phyloP scores from a whole-genome alignment of 2,113 vertebrate genomes.

The Ellobius talpinus region DNA sequence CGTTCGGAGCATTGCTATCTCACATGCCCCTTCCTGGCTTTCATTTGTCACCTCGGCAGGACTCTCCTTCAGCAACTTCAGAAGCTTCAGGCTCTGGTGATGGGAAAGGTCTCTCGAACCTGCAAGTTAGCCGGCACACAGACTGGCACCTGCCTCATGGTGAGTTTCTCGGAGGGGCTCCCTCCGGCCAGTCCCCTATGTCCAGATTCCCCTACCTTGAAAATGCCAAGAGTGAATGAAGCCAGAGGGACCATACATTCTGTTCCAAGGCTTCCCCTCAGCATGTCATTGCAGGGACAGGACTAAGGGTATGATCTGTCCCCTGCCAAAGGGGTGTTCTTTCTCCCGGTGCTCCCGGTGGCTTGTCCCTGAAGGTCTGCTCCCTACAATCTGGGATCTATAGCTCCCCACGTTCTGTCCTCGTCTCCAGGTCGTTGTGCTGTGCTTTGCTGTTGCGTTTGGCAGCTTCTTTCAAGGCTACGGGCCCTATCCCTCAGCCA shows the following conservation, averaged over 20 bases:
- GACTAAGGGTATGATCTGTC: not conserved
- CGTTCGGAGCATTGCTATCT: rapidly evolving
- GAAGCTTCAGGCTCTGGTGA: conserved; percentile 94
- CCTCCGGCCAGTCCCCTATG: not conserved
- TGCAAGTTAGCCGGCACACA: conserved; percentile 95
- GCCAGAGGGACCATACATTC: not conserved
- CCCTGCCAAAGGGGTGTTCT: no score
- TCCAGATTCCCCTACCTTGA: not conserved
- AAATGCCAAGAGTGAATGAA: not conserved
- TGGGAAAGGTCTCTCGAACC: conserved; percentile 94
- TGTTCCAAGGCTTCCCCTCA: rapidly evolving
- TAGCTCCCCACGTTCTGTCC: not conserved
- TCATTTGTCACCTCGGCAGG: conserved; percentile 84
- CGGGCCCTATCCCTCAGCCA: conserved; percentile 90
- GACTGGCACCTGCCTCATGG: conserved; percentile 98
- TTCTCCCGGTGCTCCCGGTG: no score
- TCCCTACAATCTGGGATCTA: not conserved
- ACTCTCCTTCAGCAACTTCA: conserved; percentile 98
- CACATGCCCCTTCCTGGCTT: not conserved
- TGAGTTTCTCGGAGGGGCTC: conserved; percentile 78
- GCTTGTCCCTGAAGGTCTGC: not conserved
- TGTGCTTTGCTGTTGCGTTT: conserved; percentile 95
- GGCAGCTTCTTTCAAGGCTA: conserved; percentile 95
- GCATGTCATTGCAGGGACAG: rapidly evolving
- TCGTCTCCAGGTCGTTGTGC: conserved; percentile 91